These are phyloP conservation scores for Coregonus clupeaformis DNA, from an alignment of 2,113 vertebrate genomes.

Conservation along the genomic window DNA sequence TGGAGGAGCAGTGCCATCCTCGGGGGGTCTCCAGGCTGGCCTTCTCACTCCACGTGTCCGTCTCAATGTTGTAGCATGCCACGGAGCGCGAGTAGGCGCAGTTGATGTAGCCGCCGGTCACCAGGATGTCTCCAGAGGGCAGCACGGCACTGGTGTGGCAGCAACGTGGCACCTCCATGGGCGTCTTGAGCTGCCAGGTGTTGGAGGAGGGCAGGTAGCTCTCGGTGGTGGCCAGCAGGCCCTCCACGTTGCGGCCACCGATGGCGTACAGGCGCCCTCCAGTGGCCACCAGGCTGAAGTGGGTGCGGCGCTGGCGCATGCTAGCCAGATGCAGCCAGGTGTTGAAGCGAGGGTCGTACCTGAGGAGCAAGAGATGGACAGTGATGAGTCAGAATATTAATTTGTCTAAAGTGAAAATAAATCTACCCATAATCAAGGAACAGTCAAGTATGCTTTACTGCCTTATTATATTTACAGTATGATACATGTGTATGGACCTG, in stretches of 20 bases:
- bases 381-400: not conserved
- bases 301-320: conserved; percentile 81
- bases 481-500: too few species aligned
- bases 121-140: conserved; percentile 75
- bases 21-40: conserved; percentile 72
- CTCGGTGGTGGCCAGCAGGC: conserved; percentile 74
- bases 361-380: conserved; percentile 35
- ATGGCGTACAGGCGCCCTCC: conserved; percentile 77
- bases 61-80: conserved; percentile 68
- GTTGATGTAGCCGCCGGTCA: conserved; percentile 80
- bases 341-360: conserved; percentile 83
- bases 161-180: conserved; percentile 80
- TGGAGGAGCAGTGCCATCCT: conserved; percentile 80
- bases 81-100: conserved; percentile 80
- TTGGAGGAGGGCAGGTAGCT: conserved; percentile 81
- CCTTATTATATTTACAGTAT: not conserved
- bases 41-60: conserved; percentile 72
- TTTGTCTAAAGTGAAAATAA: too few species aligned
- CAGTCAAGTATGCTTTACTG: not conserved
- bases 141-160: conserved; percentile 78
- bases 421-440: too few species aligned
- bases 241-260: conserved; percentile 77
- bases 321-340: conserved; percentile 83
- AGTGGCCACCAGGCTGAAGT: conserved; percentile 80
- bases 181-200: conserved; percentile 76